Base-by-base conservation (phyloP, 2,888 invertebrate genomes). In the Dusona sp. region DNA sequence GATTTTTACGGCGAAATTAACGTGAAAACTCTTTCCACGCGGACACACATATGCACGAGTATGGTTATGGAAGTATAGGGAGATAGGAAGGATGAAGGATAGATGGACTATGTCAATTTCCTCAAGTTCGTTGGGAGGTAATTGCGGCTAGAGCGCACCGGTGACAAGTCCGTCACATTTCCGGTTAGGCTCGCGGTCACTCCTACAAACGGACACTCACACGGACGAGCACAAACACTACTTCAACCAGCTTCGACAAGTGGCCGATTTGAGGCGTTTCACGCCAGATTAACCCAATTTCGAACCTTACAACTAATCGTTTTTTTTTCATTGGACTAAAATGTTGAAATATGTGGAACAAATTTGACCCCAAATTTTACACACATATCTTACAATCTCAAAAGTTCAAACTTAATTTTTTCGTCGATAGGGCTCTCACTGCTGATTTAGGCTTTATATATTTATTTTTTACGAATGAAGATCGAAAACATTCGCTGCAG, bases 91-190 rank as follows among this genome's bases (percentile, higher is more conserved):
- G 25, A 64, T 42, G 54, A 16, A 74, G 77, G 67, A 57, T 57
- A 51, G 38, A 54, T 42, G 81, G 51, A 70, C 51, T 65, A 79
- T 45, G 82, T 82, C 83, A 83, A 85, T 85, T 85, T 85, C 73
- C 84, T 84, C 68, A 86, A 84, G 77, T 81, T 84, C 86, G 84
- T 83, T 65, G 38, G 36, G 67, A 75, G 61, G 77, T 86, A 86
- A 86, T 86, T 86, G 86, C 68, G 84, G 81, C 33, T n/a, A 36
- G 74, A 75, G 75, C 75, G 75, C 61, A 86, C 75, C 79, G 86
- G 84, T 78, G 84, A 83, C 77, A 81, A 84, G 73, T 84, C 57
- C 80, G 74, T 81, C 84, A 61, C 80, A 81, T 86, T 86, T 86
- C 86, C 84, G 84, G 83, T 81, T 68, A 57, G 65, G 33, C 78